These are phyloP conservation scores for Hirudo medicinalis DNA, from an alignment of 1,140 invertebrate species.

Conservation along the genomic window DNA sequence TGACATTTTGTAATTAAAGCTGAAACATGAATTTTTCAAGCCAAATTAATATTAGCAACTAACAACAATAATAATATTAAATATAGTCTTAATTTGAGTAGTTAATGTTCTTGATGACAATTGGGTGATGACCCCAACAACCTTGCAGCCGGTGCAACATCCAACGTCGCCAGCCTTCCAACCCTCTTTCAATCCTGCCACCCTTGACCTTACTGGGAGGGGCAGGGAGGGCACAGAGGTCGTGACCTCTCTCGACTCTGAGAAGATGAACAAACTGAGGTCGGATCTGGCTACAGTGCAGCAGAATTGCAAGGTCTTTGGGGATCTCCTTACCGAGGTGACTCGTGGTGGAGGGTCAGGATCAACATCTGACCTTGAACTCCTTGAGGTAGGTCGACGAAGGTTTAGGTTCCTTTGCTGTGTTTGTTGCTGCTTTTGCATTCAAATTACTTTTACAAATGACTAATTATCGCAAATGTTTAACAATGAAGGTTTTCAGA, in stretches of 20 bases:
- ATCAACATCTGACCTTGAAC: constrained; percentile 49
- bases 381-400: constrained; percentile 47
- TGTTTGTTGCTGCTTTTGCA: too few species aligned
- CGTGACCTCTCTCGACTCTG: constrained; percentile 35
- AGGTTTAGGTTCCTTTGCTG: too few species aligned
- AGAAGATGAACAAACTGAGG: constrained; percentile 73
- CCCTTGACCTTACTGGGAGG: neutral
- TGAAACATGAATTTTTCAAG: too few species aligned
- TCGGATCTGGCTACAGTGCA: constrained; percentile 83
- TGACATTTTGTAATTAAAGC: too few species aligned
- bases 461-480: too few species aligned
- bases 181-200: neutral
- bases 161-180: neutral
- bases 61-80: too few species aligned
- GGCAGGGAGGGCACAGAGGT: neutral
- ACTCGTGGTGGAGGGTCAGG: constrained; percentile 55
- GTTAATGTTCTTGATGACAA: too few species aligned
- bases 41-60: too few species aligned
- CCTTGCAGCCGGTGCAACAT: neutral
- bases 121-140: too few species aligned
- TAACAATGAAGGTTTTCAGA: too few species aligned
- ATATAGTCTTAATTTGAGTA: too few species aligned
- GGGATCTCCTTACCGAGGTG: constrained; percentile 86
- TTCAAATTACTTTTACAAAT: too few species aligned
- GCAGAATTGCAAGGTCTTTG: constrained; percentile 80